Evolutionary conservation across 2,888 invertebrate species (phyloP).

Genomic region (Drosophila flavopinicola): DNA sequence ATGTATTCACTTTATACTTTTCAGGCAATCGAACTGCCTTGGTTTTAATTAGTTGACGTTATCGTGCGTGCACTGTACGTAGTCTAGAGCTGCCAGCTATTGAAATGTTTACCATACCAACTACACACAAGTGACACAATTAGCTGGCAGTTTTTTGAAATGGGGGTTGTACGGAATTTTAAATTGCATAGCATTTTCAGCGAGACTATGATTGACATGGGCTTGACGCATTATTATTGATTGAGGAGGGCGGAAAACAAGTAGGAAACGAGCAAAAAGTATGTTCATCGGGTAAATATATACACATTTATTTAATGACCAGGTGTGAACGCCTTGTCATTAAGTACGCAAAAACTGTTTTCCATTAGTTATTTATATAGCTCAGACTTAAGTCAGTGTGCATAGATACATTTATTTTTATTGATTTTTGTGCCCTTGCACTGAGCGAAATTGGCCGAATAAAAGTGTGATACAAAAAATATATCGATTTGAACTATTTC

Average conservation of each 20-base stretch:
- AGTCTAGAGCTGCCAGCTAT: neutral
- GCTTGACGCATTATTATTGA: conserved; percentile 53
- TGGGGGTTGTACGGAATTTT: conserved; percentile 8
- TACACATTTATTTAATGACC: conserved; percentile 28
- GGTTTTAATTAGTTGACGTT: too few species aligned
- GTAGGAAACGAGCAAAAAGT: neutral
- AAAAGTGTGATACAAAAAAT: neutral
- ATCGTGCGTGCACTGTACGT: too few species aligned
- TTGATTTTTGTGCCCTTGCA: conserved; percentile 41
- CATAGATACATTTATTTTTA: conserved; percentile 21
- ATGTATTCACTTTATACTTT: too few species aligned
- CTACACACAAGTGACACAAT: conserved; percentile 28
- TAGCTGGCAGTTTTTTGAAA: conserved; percentile 6
- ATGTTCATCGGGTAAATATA: conserved; percentile 15
- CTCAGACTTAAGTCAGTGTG: conserved; percentile 6
- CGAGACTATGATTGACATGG: conserved; percentile 42
- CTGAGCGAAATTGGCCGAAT: conserved; percentile 4
- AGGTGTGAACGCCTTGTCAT: conserved; percentile 42
- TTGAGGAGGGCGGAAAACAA: conserved; percentile 21
- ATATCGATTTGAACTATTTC: too few species aligned
- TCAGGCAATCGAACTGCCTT: too few species aligned
- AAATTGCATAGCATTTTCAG: conserved; percentile 26
- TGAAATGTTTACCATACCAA: neutral
- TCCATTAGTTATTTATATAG: conserved; percentile 30
- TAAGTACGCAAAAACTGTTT: conserved; percentile 19